Evolutionary conservation across 2,113 vertebrate genomes (phyloP), one percentile per base, ranked within the genome.

Genomic region (Falco punctatus): DNA sequence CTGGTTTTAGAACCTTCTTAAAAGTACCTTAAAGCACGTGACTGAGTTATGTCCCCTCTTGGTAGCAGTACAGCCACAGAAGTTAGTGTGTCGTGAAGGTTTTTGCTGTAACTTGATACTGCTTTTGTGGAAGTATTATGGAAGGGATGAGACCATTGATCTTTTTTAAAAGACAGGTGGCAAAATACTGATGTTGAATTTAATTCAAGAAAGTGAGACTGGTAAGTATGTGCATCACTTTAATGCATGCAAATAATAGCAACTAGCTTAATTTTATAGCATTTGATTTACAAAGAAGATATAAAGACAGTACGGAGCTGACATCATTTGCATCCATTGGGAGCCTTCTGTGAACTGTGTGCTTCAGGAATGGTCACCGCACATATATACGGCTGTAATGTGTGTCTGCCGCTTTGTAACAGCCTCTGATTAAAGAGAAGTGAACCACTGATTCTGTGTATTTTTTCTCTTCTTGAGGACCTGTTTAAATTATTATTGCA

Each of bases 221-320:
- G 96, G 97, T 97, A 96, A 97, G 97, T 97, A 97, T 70, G 42
- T 81, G 84, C 89, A 87, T 97, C 71, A 81, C 74, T 91, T 91
- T 67, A 88, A 80, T 97, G 97, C 95, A 97, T 97, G 96, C 81
- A 88, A 85, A 58, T 87, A 77, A 72, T 69, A 66, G 75, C 90
- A 92, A 95, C 42, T 52, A 94, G 89, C 81, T 97, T 96, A 78
- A 95, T 91, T 95, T 92, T 91, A 57, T 94, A 96, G 93, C 84
- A 35, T 85, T 94, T 58, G 14, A 15, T 80, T 96, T 84, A 38
- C 70, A 78, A 95, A 82, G 94, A 97, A 97, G 94, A 89, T 24
- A 54, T 13, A 84, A 91, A 89, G 91, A 84, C 59, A 89, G 81
- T 65, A 16, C 0, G 3, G 42, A 73, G 55, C 74, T 77, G 54